Base-by-base conservation (phyloP, 2,888 invertebrate genomes). In the Chloroclysta siterata region DNA sequence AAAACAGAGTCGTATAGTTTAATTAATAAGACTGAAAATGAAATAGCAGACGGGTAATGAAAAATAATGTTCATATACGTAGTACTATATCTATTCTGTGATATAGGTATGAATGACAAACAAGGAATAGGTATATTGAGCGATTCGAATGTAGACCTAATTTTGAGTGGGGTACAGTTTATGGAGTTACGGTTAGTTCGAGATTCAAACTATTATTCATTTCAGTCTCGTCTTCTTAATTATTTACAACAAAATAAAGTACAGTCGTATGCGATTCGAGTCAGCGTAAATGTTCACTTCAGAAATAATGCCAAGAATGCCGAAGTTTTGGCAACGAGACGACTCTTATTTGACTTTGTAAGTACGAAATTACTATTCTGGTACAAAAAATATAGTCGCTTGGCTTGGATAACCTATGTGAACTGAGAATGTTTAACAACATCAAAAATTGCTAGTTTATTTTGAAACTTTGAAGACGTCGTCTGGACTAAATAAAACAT, bases 21-120 rank as follows among this genome's bases (percentile, higher is more conserved):
- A 81, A 83, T 83, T 82, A 83, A 83, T 82, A 84, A 74, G 80
- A 81, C 76, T 80, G 76, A 80, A 83, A 82, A 80, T 84, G 74
- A 79, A 78, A 75, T 75, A 75, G 75, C 77, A 74, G 74, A 67
- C 69, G 75, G 10, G 36, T 78, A 80, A 82, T 83, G 76, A 81
- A 79, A 80, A 78, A 73, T 77, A 79, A 83, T 78, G 75, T 79
- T 76, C 69, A 8, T 33, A 6, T 10, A 10, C 1, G 22, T 22
- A 22, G 22, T 22, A 22, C 2, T 22, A 22, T 22, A 22, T n/a
- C 22, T 22, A 22, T 22, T 22, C 22, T 22, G 22, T 22, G 22
- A 22, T 22, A 11, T 39, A 11, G 36, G 36, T 39, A 39, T 39
- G 36, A 39, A 39, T 39, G 36, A 11, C 36, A 39, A 39, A 39